Evolutionary conservation across 1,140 invertebrate genomes (phyloP).

Genomic region (Zaprionus ornatus): DNA sequence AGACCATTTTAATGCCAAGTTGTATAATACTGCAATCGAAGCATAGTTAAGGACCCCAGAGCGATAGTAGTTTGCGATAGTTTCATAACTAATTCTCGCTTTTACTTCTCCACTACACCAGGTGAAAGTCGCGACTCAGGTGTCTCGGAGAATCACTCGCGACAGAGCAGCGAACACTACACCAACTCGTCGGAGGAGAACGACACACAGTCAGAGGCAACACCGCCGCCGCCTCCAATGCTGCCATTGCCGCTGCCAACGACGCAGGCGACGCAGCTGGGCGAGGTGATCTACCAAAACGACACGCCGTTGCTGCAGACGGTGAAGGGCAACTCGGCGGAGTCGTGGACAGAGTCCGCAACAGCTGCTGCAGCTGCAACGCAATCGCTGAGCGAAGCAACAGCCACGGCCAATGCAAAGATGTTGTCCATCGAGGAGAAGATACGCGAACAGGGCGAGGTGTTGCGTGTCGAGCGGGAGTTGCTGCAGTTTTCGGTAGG

Average conservation of each 20-base stretch:
- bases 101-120: background rate
- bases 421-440: slow-evolving; percentile 86
- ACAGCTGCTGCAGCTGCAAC: slow-evolving; percentile 89
- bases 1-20: too few relatives aligned
- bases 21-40: too few relatives aligned
- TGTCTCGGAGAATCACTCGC: slow-evolving; percentile 89
- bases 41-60: too few relatives aligned
- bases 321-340: slow-evolving; percentile 77
- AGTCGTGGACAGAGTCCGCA: slow-evolving; percentile 85
- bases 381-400: slow-evolving; percentile 86
- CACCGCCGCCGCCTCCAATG: slow-evolving; percentile 54
- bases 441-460: slow-evolving; percentile 87
- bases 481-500: slow-evolving; percentile 86
- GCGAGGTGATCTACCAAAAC: slow-evolving; percentile 86
- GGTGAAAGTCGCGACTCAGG: slow-evolving; percentile 90
- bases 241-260: slow-evolving; percentile 36
- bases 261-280: slow-evolving; percentile 60
- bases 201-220: slow-evolving; percentile 77
- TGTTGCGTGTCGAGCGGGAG: slow-evolving; percentile 90
- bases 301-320: slow-evolving; percentile 71
- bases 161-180: slow-evolving; percentile 89
- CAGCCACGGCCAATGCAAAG: slow-evolving; percentile 79
- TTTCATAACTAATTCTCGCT: background rate
- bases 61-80: too few relatives aligned
- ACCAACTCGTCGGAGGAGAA: slow-evolving; percentile 81